Evolutionary conservation across 2,888 invertebrate genomes (phyloP), one percentile per base, ranked within the genome.

Genomic region (Mayetiola destructor): DNA sequence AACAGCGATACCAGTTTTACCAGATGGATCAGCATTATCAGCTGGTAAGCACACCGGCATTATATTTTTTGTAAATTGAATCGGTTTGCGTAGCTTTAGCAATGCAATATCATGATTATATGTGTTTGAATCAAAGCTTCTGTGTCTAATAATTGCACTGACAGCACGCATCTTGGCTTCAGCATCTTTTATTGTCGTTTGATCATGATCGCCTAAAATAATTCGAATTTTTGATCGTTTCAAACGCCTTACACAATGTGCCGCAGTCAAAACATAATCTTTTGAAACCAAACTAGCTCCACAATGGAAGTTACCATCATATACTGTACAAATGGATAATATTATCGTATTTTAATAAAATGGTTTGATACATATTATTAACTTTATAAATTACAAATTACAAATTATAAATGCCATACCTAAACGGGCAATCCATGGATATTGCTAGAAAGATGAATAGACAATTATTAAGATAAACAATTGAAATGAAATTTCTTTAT

Each of bases 251-350:
- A 90, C 84, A 68, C 90, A 90, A 74, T 90, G 90, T 2, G 90
- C 90, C 1, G 90, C 90, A 0, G 90, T 89, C 57, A 91, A 75
- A 59, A 90, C 87, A 68, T 87, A 88, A 71, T 88, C 86, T 68
- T 84, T 82, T 57, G 86, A 87, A 48, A 91, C 75, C 29, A 90
- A 75, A 2, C 88, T 88, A 21, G 84, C 90, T 1, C 90, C 90
- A 66, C 90, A 91, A 68, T 90, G 90, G 73, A 89, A 90, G 70
- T 85, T 85, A 0, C 89, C 88, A 66, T 90, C 87, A 69, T 90
- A 90, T 14, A 90, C 84, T 57, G 27, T 27, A 14, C 23, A 21
- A 42, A 42, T 18, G 3, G 16, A 14, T 6, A 37, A 12, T 12
- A 37, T 37, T 9, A 37, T n/a, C n/a, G 14, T n/a, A 37, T n/a